A percentile compares a stretch with the other conserved stretches of the same genome.
Conservation (phyloP, 2,113 vertebrate species). For the Neodon shergylaensis region DNA sequence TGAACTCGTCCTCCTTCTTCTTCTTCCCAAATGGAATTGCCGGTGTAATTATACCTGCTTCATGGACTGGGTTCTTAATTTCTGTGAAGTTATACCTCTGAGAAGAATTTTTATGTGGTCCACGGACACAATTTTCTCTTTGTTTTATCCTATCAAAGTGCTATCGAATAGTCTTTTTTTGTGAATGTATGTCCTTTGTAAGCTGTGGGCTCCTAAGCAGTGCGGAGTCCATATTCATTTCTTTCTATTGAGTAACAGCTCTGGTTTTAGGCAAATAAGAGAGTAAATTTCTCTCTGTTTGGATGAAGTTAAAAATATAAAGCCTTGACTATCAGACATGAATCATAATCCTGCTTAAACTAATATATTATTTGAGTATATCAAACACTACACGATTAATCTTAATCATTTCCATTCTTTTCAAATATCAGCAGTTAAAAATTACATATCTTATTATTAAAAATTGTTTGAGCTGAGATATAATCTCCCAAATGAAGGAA, state of each 20-base stretch:
- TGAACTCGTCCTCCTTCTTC: neutral
- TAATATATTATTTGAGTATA: conserved; percentile 69
- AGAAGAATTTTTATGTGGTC: neutral
- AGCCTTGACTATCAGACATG: conserved; percentile 65
- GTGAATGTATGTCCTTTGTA: neutral
- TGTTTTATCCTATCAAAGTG: neutral
- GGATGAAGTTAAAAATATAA: conserved; percentile 51
- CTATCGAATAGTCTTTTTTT: neutral
- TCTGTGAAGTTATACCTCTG: neutral
- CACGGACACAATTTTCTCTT: conserved; percentile 1
- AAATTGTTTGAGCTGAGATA: conserved; percentile 68
- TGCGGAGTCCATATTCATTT: neutral
- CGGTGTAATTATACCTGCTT: neutral
- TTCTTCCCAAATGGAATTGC: neutral
- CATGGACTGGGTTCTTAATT: neutral
- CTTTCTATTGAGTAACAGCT: conserved; percentile 24
- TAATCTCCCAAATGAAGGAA: conserved; percentile 77
- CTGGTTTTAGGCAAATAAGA: conserved; percentile 47
- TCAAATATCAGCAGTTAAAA: conserved; percentile 71
- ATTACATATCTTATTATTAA: conserved; percentile 69
- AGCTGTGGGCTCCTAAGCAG: neutral
- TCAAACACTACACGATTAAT: conserved; percentile 62
- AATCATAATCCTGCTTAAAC: conserved; percentile 54
- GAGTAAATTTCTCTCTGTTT: conserved; percentile 23
- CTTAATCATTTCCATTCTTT: conserved; percentile 70